Evolutionary conservation across 2,113 vertebrate species (phyloP).

Genomic region (Vicugna pacos): DNA sequence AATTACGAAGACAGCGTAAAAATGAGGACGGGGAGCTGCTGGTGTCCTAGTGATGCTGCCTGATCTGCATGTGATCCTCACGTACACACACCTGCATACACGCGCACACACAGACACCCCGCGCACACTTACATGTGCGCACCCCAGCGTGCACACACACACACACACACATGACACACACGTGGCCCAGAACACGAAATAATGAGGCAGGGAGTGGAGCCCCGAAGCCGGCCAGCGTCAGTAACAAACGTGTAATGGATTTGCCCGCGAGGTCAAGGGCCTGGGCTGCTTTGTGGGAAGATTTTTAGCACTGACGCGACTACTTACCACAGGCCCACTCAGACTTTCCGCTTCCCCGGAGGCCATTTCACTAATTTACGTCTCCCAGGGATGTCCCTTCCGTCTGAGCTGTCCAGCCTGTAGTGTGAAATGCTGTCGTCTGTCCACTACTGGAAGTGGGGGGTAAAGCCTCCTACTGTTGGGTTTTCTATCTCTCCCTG

Average conservation of each 20-base stretch:
- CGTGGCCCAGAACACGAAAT: background rate
- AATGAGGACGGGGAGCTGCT: background rate
- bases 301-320: accelerated
- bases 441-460: background rate
- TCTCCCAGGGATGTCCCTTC: background rate
- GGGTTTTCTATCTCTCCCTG: background rate
- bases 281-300: background rate
- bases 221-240: accelerated
- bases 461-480: background rate
- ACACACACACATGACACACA: background rate
- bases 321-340: background rate
- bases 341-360: background rate
- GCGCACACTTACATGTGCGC: background rate
- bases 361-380: background rate
- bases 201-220: background rate
- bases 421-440: background rate
- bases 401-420: background rate
- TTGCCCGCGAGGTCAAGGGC: background rate
- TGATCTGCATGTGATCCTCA: background rate
- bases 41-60: accelerated
- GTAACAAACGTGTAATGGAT: accelerated
- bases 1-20: background rate
- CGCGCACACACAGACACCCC: background rate
- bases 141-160: accelerated
- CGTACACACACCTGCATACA: background rate